phyloP scores from a whole-genome alignment of 2,113 vertebrate genomes.

The Sakesphorus luctuosus region DNA sequence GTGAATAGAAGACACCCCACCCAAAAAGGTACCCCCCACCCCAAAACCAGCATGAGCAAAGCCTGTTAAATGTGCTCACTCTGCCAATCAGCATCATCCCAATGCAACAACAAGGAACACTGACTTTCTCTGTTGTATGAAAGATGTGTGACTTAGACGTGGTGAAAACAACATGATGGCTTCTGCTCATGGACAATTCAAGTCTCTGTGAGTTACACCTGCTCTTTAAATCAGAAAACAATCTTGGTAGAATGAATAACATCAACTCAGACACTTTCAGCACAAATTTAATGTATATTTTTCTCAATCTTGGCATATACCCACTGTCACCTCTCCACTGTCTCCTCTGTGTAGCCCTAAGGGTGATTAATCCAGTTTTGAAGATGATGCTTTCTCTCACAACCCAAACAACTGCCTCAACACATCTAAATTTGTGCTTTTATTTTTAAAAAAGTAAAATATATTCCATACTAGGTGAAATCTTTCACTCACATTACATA shows the following conservation, averaged over 20 bases:
- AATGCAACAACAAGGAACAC: neutral
- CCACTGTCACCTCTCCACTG: neutral
- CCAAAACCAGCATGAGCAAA: neutral
- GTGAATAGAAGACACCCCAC: neutral
- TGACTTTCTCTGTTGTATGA: neutral
- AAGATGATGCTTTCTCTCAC: conserved; percentile 9
- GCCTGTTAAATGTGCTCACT: neutral
- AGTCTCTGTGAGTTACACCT: neutral
- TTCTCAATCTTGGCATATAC: neutral
- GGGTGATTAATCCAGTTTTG: conserved; percentile 17
- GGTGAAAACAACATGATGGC: neutral
- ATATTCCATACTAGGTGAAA: neutral
- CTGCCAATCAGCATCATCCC: neutral
- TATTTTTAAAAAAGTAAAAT: neutral
- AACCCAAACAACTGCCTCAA: conserved; percentile 3
- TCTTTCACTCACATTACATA: neutral
- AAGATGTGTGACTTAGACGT: neutral
- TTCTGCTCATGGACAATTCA: neutral
- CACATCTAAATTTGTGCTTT: neutral
- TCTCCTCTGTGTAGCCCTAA: neutral
- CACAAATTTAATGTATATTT: neutral
- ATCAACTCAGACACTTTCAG: neutral
- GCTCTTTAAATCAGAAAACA: neutral
- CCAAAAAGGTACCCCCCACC: rapidly evolving
- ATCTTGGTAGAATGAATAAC: neutral